Evolutionary conservation across 2,797 vertebrate genomes (phyloP).

Genomic region (Lophotriccus pileatus): DNA sequence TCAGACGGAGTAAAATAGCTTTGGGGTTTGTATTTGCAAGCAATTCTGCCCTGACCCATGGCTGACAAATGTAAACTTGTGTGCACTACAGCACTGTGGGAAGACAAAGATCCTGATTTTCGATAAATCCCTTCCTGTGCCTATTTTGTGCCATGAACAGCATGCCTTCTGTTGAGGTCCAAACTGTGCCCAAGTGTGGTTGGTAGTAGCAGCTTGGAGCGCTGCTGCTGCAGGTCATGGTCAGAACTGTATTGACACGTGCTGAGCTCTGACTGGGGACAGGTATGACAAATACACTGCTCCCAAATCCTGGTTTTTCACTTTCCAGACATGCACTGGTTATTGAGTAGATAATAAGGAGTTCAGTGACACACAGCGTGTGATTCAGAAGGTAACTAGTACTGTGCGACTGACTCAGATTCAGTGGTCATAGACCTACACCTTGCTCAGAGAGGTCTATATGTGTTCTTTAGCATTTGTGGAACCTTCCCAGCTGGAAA

Average conservation of each 20-base stretch:
- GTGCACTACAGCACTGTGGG: not conserved
- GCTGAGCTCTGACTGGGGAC: not conserved
- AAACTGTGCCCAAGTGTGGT: rapidly evolving
- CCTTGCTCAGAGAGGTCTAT: not conserved
- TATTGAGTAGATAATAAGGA: not conserved
- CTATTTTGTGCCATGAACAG: rapidly evolving
- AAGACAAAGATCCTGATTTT: not conserved
- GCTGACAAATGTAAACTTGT: not conserved
- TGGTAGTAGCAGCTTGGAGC: not conserved
- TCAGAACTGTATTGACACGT: rapidly evolving
- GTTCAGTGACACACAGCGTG: rapidly evolving
- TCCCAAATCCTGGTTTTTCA: not conserved
- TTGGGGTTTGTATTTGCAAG: not conserved
- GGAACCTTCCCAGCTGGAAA: not conserved
- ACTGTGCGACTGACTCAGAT: not conserved
- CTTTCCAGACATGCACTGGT: not conserved
- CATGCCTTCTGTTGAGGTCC: rapidly evolving
- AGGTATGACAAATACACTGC: rapidly evolving
- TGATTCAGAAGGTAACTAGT: not conserved
- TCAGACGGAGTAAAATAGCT: not conserved
- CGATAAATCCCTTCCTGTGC: not conserved
- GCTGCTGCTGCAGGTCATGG: rapidly evolving
- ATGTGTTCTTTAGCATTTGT: not conserved
- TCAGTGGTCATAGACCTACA: rapidly evolving
- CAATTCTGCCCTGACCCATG: rapidly evolving